Percentiles rank a stretch among this genome's conserved stretches.
phyloP scores from a whole-genome alignment of 2,113 vertebrate genomes.

The Cheilinus undulatus region DNA sequence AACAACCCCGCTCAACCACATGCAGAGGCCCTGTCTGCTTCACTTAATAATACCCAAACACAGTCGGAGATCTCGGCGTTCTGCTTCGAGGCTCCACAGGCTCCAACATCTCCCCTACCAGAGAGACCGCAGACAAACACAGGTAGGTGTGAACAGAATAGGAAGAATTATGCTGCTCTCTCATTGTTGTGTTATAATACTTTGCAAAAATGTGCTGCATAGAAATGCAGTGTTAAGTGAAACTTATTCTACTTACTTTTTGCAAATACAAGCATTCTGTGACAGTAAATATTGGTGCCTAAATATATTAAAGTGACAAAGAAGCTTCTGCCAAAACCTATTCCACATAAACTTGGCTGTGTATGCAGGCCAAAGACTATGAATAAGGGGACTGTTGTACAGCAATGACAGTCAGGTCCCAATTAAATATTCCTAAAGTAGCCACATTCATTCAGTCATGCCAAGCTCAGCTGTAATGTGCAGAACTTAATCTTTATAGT shows the following conservation, averaged over 20 bases:
- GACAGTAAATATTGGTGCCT: conserved; percentile 23
- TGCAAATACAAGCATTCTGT: conserved; percentile 29
- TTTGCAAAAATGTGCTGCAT: not conserved
- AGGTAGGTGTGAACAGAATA: conserved; percentile 61
- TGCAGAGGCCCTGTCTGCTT: conserved; percentile 26
- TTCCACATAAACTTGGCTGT: conserved; percentile 21
- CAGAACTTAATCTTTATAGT: not conserved
- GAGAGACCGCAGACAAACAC: conserved; percentile 58
- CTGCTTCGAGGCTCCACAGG: conserved; percentile 57
- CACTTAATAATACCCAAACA: conserved; percentile 41
- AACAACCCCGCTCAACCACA: conserved; percentile 8
- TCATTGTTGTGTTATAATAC: not conserved
- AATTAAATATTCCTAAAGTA: conserved; percentile 41
- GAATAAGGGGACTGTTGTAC: conserved; percentile 47
- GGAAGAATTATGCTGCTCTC: not conserved
- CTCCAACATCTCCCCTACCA: conserved; percentile 60
- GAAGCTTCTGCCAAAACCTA: conserved; percentile 37
- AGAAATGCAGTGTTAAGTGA: not conserved
- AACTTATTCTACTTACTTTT: conserved; percentile 9
- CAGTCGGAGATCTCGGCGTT: conserved; percentile 44
- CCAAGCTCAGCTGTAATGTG: conserved; percentile 14
- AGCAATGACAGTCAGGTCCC: conserved; percentile 34
- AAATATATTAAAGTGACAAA: conserved; percentile 35
- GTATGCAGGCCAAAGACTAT: conserved; percentile 29
- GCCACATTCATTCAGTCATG: conserved; percentile 10